phyloP scores from a whole-genome alignment of 1,140 invertebrate genomes.

The Wiebesia pumilae region DNA sequence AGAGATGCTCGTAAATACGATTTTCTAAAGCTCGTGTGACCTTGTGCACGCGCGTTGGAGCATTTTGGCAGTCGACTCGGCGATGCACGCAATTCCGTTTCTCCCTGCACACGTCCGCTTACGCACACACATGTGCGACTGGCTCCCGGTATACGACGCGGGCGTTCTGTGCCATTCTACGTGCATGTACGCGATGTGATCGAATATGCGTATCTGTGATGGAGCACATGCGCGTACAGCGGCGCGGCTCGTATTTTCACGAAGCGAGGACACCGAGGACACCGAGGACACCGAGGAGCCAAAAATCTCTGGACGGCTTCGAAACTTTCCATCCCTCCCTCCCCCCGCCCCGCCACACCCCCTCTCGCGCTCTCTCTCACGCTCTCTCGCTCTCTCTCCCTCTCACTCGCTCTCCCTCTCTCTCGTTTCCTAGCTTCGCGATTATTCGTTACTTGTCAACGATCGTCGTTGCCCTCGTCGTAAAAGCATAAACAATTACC shows the following conservation, averaged over 20 bases:
- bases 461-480: too few species aligned
- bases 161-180: too few species aligned
- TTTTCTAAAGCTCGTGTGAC: conserved; percentile 46
- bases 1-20: conserved; percentile 38
- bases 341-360: too few species aligned
- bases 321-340: background rate
- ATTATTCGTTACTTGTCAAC: too few species aligned
- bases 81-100: conserved; percentile 50
- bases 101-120: background rate
- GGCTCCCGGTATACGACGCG: background rate
- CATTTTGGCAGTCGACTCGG: conserved; percentile 43
- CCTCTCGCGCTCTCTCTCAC: background rate
- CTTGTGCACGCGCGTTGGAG: conserved; percentile 43
- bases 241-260: too few species aligned
- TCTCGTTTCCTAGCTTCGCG: background rate
- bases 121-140: background rate
- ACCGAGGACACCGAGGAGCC: conserved; percentile 11
- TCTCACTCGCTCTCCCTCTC: background rate
- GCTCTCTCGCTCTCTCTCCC: background rate
- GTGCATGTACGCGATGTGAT: background rate
- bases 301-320: background rate
- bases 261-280: too few species aligned
- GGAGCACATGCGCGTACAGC: background rate
- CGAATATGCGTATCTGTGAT: background rate
- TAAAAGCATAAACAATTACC: too few species aligned